These are phyloP conservation scores for Ganaspis brasiliensis DNA, from an alignment of 2,888 invertebrate species.

Conservation along the genomic window DNA sequence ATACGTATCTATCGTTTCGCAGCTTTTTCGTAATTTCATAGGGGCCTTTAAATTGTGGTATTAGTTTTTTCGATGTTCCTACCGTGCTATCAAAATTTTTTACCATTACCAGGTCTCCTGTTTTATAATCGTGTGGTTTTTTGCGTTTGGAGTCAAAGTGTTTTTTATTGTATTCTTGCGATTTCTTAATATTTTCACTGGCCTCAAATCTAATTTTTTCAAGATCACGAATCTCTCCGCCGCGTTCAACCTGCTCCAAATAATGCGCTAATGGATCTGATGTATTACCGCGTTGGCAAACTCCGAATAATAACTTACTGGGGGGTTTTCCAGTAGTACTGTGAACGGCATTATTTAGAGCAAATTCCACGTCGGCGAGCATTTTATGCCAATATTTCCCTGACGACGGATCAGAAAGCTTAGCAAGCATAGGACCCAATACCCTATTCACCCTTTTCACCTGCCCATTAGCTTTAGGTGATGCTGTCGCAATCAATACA, in stretches of 20 bases:
- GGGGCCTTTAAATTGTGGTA: constrained; percentile 54
- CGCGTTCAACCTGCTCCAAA: constrained; percentile 38
- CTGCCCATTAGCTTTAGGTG: too few species aligned
- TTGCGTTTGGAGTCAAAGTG: constrained; percentile 66
- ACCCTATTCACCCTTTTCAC: too few species aligned
- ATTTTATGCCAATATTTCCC: too few species aligned
- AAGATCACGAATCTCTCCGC: too few species aligned
- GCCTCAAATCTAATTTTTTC: constrained; percentile 49
- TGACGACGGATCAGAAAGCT: too few species aligned
- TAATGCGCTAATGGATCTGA: constrained; percentile 56
- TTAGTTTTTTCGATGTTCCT: constrained; percentile 48
- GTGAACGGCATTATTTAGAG: too few species aligned
- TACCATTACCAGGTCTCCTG: constrained; percentile 58
- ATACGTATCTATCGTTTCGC: constrained; percentile 60
- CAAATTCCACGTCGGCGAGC: too few species aligned
- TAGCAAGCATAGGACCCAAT: too few species aligned
- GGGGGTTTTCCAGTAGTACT: constrained; percentile 61
- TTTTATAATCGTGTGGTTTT: constrained; percentile 52
- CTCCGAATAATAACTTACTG: constrained; percentile 67
- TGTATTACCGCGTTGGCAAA: constrained; percentile 63
- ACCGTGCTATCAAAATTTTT: constrained; percentile 57
- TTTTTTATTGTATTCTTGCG: constrained; percentile 64
- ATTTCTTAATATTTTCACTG: constrained; percentile 55
- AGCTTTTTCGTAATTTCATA: constrained; percentile 54
- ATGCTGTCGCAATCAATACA: too few species aligned